Percentiles rank a stretch among this genome's conserved stretches.
phyloP scores from a whole-genome alignment of 2,797 vertebrate genomes.

The Orientallactaga sibirica region DNA sequence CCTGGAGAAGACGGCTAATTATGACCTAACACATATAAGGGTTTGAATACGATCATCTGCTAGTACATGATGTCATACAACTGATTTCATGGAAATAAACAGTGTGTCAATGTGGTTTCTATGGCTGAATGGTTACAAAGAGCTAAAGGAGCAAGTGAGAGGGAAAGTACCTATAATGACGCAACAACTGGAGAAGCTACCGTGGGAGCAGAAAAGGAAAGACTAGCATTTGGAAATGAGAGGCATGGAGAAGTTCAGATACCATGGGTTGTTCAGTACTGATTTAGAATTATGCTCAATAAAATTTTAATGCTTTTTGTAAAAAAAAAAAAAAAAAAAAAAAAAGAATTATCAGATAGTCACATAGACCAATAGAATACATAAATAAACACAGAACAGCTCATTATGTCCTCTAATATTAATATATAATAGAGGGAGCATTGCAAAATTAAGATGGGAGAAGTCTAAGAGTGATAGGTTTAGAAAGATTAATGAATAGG shows the following conservation, averaged over 20 bases:
- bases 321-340: too few relatives aligned
- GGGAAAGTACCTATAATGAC: conserved; percentile 90
- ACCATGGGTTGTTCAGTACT: conserved; percentile 15
- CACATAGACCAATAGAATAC: not conserved
- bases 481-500: not conserved
- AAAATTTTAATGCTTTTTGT: not conserved
- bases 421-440: not conserved
- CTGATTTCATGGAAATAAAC: conserved; percentile 12
- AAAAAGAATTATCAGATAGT: too few relatives aligned
- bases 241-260: conserved; percentile 93
- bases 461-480: not conserved
- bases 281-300: not conserved
- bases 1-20: conserved; percentile 37
- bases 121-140: conserved; percentile 92
- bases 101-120: conserved; percentile 59
- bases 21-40: not conserved
- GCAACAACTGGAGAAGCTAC: conserved; percentile 93
- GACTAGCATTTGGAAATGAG: conserved; percentile 91
- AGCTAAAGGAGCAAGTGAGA: conserved; percentile 92
- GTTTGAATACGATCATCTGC: conserved; percentile 16
- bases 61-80: not conserved
- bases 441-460: not conserved
- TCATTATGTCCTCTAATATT: too few relatives aligned
- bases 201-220: conserved; percentile 93
- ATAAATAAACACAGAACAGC: not conserved